Base-by-base conservation (phyloP, 2,113 vertebrate species). In the rabbit (Oryctolagus cuniculus) region DNA sequence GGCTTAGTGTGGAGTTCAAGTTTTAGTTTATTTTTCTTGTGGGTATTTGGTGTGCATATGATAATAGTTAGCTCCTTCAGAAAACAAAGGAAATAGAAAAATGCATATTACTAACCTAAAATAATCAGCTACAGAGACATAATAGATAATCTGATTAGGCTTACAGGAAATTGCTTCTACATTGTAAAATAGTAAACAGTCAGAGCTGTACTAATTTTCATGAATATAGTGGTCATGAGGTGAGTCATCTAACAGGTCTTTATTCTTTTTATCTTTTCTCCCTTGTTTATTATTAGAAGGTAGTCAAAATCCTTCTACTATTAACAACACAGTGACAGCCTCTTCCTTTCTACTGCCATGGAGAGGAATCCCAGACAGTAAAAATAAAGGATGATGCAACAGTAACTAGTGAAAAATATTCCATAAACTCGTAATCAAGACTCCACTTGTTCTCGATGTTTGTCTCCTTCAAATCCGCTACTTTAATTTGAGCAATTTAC, bases 21-120 rank as follows among this genome's bases (percentile, higher is more conserved):
- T 70, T 80, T 95, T 89, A 89, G 12, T 87, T 9, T 92, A 58
- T 38, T 89, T 27, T 95, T 13, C n/a, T 80, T 86, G 31, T 67
- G 22, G 1, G 0, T 8, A 72, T 77, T 51, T 90, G 6, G 3
- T 69, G 6, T 58, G 12, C 5, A 31, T 66, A 67, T 83, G 22
- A 13, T 24, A 78, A 13, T 24, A 78, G 22, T 82, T 77, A 77
- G 19, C 11, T 29, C 7, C 22, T 72, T 16, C 51, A 75, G 31
- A 63, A 89, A 80, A 85, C 5, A 70, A 69, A 75, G 29, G 11
- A 58, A 73, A 44, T 51, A 19, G 34, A 66, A 74, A 44, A 70
- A 8, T 66, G 5, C 34, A 22, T 80, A 5, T 7, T 72, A 8
- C 83, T 72, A 58, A 83, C 88, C 31, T 74, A 61, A 86, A 95